These are phyloP conservation scores for Vanessa atalanta DNA, from an alignment of 1,140 invertebrate species.

Conservation along the genomic window DNA sequence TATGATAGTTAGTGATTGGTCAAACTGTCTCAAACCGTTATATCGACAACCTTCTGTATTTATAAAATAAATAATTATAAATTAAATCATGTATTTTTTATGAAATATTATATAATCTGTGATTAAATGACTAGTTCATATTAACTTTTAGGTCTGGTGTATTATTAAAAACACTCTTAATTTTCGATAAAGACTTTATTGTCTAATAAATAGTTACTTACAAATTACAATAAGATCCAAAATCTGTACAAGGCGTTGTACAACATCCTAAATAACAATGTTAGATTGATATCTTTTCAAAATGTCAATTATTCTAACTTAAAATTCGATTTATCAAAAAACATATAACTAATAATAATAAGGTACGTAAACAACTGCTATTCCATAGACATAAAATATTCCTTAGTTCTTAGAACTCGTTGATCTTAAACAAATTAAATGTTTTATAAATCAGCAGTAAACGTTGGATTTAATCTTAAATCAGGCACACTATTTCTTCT, in stretches of 20 bases:
- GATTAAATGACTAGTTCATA: too few relatives aligned
- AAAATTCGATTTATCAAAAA: conserved; percentile 7
- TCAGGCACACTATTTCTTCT: conserved; percentile 79
- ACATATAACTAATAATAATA: conserved; percentile 7
- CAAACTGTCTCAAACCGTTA: too few relatives aligned
- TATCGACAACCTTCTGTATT: too few relatives aligned
- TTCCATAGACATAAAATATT: neutral
- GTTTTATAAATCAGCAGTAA: conserved; percentile 62
- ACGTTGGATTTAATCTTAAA: conserved; percentile 67
- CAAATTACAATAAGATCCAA: conserved; percentile 60
- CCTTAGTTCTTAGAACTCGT: neutral
- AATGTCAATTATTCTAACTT: conserved; percentile 15
- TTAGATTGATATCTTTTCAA: conserved; percentile 14
- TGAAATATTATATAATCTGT: neutral
- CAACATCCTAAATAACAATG: conserved; percentile 43
- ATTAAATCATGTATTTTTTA: too few relatives aligned
- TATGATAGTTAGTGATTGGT: too few relatives aligned
- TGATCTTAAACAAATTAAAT: neutral
- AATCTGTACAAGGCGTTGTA: conserved; percentile 64
- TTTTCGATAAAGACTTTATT: conserved; percentile 39
- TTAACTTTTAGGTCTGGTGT: too few relatives aligned
- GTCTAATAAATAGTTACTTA: conserved; percentile 43
- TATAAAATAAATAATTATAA: too few relatives aligned
- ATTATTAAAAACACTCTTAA: neutral
- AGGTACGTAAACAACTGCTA: conserved; percentile 56